Conservation (phyloP, 2,113 vertebrate genomes). For the Anseranas semipalmata region DNA sequence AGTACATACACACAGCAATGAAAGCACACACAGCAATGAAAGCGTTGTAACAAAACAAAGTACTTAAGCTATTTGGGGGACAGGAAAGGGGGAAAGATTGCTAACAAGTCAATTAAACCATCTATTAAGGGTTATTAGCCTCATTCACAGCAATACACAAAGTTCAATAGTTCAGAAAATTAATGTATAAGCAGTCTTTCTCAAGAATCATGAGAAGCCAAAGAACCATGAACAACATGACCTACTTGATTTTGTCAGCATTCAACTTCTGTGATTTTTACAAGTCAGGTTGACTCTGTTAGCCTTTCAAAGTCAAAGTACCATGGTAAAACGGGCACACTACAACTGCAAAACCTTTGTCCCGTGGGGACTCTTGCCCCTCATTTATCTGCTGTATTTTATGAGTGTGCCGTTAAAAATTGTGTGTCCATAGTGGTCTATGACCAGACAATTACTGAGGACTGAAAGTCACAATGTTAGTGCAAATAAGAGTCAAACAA, state of each 20-base stretch:
- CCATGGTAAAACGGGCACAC: neutral
- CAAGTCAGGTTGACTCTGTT: neutral
- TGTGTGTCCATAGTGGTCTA: neutral
- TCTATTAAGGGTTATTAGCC: neutral
- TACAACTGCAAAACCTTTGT: neutral
- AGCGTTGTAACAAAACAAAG: neutral
- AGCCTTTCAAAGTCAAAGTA: neutral
- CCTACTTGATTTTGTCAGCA: neutral
- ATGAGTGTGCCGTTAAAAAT: neutral
- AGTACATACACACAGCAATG: neutral
- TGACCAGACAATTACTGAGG: neutral
- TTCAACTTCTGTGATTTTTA: neutral
- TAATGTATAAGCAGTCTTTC: neutral
- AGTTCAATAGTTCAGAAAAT: constrained; percentile 25
- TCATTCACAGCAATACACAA: neutral
- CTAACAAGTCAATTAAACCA: neutral
- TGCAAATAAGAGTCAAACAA: neutral
- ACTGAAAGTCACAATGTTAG: neutral
- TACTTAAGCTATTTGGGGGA: neutral
- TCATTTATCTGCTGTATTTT: neutral
- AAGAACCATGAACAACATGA: neutral
- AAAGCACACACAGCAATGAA: neutral
- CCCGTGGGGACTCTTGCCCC: neutral
- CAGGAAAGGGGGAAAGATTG: neutral
- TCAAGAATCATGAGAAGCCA: neutral